Conservation (phyloP, 2,888 invertebrate genomes). For the Caenorhabditis angaria region DNA sequence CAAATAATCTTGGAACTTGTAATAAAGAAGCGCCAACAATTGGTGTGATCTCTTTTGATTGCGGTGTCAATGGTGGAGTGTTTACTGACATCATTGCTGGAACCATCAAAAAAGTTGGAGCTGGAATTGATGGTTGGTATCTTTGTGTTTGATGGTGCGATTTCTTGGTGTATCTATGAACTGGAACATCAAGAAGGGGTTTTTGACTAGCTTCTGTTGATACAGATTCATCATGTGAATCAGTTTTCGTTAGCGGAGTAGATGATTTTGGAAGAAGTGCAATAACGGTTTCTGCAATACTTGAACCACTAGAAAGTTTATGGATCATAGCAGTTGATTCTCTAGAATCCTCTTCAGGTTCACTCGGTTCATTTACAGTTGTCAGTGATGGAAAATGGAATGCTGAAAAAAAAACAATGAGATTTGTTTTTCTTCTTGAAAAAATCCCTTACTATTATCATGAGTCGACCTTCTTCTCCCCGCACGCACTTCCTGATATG, state of each 20-base stretch:
- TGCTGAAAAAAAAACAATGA: slow-evolving; percentile 18
- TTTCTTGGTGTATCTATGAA: slow-evolving; percentile 33
- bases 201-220: slow-evolving; percentile 53
- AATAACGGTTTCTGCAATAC: slow-evolving; percentile 56
- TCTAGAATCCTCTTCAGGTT: slow-evolving; percentile 23
- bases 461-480: slow-evolving; percentile 45
- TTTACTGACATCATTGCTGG: slow-evolving; percentile 60
- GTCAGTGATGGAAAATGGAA: slow-evolving; percentile 41
- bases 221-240: slow-evolving; percentile 51
- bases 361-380: slow-evolving; percentile 25
- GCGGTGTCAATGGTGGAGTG: slow-evolving; percentile 56
- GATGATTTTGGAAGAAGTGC: slow-evolving; percentile 41
- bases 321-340: slow-evolving; percentile 30
- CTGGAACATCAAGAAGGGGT: slow-evolving; percentile 41
- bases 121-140: slow-evolving; percentile 46
- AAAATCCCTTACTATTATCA: slow-evolving; percentile 17
- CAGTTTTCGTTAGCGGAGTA: slow-evolving; percentile 40
- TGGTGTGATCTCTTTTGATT: slow-evolving; percentile 29
- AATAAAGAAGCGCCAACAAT: slow-evolving; percentile 7
- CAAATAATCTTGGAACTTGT: slow-evolving; percentile 53
- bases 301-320: slow-evolving; percentile 46
- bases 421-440: neutral
- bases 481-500: slow-evolving; percentile 49
- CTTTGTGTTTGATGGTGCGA: slow-evolving; percentile 20
- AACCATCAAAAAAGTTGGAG: slow-evolving; percentile 61